Conservation (phyloP, 1,140 invertebrate genomes). For the Penaeus chinensis region DNA sequence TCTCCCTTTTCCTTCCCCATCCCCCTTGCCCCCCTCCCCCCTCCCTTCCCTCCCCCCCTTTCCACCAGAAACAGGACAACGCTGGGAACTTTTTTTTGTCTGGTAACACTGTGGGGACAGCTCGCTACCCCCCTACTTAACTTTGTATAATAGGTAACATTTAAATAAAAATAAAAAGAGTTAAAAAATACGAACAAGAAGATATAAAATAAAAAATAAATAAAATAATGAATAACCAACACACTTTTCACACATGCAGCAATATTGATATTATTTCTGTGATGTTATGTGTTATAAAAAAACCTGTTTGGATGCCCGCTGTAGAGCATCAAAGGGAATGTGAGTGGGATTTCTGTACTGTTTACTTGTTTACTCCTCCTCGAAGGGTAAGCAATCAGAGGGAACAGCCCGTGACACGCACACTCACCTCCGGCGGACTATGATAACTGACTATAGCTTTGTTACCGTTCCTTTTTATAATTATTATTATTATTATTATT, state of each 20-base stretch:
- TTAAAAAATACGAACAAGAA: slow-evolving; percentile 25
- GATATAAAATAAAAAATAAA: slow-evolving; percentile 32
- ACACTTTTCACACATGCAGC: slow-evolving; percentile 55
- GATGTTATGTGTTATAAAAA: slow-evolving; percentile 48
- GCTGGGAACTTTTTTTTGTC: too few relatives aligned
- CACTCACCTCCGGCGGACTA: slow-evolving; percentile 48
- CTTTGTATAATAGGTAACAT: slow-evolving; percentile 61
- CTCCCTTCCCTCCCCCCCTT: too few relatives aligned
- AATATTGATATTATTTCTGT: slow-evolving; percentile 61
- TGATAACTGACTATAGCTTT: slow-evolving; percentile 49
- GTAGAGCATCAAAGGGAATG: not conserved
- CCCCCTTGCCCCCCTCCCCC: not conserved
- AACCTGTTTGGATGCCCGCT: not conserved
- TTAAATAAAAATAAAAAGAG: slow-evolving; percentile 47
- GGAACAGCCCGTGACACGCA: slow-evolving; percentile 9
- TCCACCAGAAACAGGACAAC: too few relatives aligned
- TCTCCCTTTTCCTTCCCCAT: not conserved
- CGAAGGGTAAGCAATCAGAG: not conserved
- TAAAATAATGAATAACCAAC: slow-evolving; percentile 48
- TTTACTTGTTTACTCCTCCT: not conserved
- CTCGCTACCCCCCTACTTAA: slow-evolving; percentile 54
- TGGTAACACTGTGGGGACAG: slow-evolving; percentile 20
- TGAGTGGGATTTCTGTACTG: slow-evolving; percentile 1
- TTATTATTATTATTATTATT: slow-evolving; percentile 23
- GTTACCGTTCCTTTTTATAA: slow-evolving; percentile 33